These are phyloP conservation scores for Drosophila willistoni DNA, from an alignment of 1,140 invertebrate species.

Conservation along the genomic window DNA sequence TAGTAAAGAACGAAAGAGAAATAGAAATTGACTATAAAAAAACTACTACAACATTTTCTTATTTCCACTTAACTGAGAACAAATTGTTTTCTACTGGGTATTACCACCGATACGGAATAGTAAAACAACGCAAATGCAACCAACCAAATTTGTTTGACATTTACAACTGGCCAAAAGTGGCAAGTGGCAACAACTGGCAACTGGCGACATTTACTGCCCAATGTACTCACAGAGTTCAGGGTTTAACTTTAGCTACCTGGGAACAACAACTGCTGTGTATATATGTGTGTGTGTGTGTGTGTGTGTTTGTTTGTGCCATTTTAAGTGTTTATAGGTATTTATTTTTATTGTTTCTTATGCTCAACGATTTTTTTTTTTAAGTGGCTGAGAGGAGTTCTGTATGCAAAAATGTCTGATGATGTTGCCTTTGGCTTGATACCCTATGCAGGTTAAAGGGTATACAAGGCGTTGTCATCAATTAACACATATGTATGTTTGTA, in stretches of 20 bases:
- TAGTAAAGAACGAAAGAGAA: no score
- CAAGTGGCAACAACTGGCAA: slow-evolving; percentile 51
- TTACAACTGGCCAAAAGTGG: slow-evolving; percentile 70
- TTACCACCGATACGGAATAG: not conserved
- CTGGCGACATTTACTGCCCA: slow-evolving; percentile 40
- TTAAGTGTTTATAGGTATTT: slow-evolving; percentile 81
- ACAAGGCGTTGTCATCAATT: not conserved
- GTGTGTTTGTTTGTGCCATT: slow-evolving; percentile 58
- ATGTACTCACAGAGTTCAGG: slow-evolving; percentile 38
- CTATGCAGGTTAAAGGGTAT: not conserved
- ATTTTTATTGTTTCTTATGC: slow-evolving; percentile 80
- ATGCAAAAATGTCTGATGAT: slow-evolving; percentile 20
- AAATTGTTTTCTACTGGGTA: not conserved
- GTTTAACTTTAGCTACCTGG: slow-evolving; percentile 4
- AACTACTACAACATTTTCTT: no score
- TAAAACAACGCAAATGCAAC: slow-evolving; percentile 57
- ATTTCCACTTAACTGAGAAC: not conserved
- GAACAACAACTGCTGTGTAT: slow-evolving; percentile 19
- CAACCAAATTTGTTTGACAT: slow-evolving; percentile 78
- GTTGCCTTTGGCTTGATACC: not conserved
- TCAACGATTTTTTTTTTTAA: slow-evolving; percentile 74
- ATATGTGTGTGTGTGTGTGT: slow-evolving; percentile 20
- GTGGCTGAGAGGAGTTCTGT: slow-evolving; percentile 47
- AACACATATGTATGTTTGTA: not conserved
- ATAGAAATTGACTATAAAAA: no score